Conservation (phyloP, 2,113 vertebrate species). For the Phyllostomus discolor region DNA sequence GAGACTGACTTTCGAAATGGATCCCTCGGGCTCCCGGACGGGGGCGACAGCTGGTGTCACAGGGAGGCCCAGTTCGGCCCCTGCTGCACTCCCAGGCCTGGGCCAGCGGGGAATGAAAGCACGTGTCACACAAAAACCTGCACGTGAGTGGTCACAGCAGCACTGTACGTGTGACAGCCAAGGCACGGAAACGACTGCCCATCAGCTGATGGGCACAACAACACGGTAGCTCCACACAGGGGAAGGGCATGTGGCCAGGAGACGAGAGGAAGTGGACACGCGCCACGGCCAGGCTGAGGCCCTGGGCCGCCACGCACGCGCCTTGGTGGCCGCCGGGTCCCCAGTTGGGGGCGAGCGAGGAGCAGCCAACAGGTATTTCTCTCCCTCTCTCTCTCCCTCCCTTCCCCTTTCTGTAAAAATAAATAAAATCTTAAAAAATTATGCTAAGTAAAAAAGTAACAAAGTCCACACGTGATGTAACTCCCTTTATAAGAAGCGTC, state of each 20-base stretch:
- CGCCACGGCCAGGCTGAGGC: background rate
- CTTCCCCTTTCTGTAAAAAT: too few relatives aligned
- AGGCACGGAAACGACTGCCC: background rate
- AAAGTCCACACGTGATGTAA: background rate
- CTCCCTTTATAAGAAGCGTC: too few relatives aligned
- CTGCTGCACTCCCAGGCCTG: background rate
- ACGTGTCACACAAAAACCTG: background rate
- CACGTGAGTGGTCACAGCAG: background rate
- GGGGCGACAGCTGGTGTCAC: background rate
- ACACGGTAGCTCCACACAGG: background rate
- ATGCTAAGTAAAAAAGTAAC: background rate
- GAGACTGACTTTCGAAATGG: too few relatives aligned
- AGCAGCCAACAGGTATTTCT: too few relatives aligned
- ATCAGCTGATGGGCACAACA: background rate
- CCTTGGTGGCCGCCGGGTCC: too few relatives aligned
- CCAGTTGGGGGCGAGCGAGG: too few relatives aligned
- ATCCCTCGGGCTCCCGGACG: too few relatives aligned
- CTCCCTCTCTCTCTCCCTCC: too few relatives aligned
- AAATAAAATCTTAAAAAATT: background rate
- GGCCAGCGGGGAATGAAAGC: constrained; percentile 1
- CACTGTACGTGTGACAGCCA: background rate
- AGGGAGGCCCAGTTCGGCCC: background rate
- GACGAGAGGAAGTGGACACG: background rate
- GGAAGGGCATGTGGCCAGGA: background rate
- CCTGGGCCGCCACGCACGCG: too few relatives aligned